These are phyloP conservation scores for Parapristionchus giblindavisi DNA, from an alignment of 2,888 invertebrate genomes.

Conservation along the genomic window DNA sequence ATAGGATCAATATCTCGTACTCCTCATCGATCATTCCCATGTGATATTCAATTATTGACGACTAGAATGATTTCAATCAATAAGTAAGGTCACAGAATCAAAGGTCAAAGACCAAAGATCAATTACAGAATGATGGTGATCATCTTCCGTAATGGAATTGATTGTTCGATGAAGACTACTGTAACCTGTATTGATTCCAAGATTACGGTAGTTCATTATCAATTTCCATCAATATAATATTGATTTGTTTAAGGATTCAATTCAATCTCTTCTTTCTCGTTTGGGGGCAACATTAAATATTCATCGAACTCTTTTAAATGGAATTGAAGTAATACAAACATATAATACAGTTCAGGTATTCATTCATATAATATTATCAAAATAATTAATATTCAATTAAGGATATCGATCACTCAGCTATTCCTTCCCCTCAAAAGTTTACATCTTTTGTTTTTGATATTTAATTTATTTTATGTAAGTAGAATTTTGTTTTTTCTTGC, in stretches of 20 bases:
- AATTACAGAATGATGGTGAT: constrained; percentile 25
- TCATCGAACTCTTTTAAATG: constrained; percentile 5
- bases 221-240: neutral
- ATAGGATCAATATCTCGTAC: constrained; percentile 22
- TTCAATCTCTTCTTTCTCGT: constrained; percentile 8
- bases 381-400: neutral
- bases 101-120: no score
- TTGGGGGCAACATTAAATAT: constrained; percentile 1
- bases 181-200: constrained; percentile 12
- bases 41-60: constrained; percentile 52
- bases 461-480: neutral
- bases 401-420: neutral
- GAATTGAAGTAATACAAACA: constrained; percentile 13
- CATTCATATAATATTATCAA: no score
- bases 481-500: neutral
- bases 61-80: constrained; percentile 41
- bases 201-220: no score
- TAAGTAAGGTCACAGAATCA: neutral
- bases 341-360: no score
- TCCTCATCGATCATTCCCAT: constrained; percentile 44
- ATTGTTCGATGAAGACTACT: constrained; percentile 8
- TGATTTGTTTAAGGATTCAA: constrained; percentile 12
- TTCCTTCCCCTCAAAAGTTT: constrained; percentile 26
- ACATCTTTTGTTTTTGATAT: constrained; percentile 18
- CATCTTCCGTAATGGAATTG: constrained; percentile 32